Percentiles rank a stretch among this genome's conserved stretches.
These are phyloP conservation scores for Acleris emargana DNA, from an alignment of 2,888 invertebrate genomes.

Conservation along the genomic window DNA sequence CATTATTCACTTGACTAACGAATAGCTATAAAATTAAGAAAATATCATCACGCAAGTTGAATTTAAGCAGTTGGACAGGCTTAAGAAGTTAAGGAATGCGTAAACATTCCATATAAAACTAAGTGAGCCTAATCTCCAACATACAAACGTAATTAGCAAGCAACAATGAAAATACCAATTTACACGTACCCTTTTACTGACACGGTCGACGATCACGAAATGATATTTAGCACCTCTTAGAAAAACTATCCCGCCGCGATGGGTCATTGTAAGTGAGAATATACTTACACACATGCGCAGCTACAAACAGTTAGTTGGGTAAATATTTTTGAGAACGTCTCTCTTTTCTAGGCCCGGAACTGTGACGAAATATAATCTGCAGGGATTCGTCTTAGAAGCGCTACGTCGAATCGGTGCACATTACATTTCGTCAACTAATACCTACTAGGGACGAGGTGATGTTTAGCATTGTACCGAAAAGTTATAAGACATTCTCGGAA, in stretches of 20 bases:
- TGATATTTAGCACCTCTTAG: conserved; percentile 71
- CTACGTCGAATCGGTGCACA: too few relatives aligned
- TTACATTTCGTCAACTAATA: too few relatives aligned
- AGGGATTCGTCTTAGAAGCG: too few relatives aligned
- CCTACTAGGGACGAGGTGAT: too few relatives aligned
- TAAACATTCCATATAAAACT: background rate
- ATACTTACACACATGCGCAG: conserved; percentile 25
- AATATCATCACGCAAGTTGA: too few relatives aligned
- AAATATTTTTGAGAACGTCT: conserved; percentile 15
- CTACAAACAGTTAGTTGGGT: conserved; percentile 26
- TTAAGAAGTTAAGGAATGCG: background rate
- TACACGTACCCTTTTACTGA: conserved; percentile 62
- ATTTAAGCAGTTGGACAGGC: too few relatives aligned
- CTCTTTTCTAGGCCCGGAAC: conserved; percentile 9
- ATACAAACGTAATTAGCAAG: conserved; percentile 36
- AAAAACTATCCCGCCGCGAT: conserved; percentile 52
- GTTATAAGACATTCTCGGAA: too few relatives aligned
- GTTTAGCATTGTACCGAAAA: too few relatives aligned
- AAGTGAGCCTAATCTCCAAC: conserved; percentile 11
- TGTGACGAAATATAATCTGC: background rate
- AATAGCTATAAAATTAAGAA: background rate
- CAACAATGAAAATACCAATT: conserved; percentile 64
- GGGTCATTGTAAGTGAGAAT: conserved; percentile 40
- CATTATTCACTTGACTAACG: background rate
- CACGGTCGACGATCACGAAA: conserved; percentile 72